Conservation (phyloP, 2,113 vertebrate species). For the Prietella phreatophila region DNA sequence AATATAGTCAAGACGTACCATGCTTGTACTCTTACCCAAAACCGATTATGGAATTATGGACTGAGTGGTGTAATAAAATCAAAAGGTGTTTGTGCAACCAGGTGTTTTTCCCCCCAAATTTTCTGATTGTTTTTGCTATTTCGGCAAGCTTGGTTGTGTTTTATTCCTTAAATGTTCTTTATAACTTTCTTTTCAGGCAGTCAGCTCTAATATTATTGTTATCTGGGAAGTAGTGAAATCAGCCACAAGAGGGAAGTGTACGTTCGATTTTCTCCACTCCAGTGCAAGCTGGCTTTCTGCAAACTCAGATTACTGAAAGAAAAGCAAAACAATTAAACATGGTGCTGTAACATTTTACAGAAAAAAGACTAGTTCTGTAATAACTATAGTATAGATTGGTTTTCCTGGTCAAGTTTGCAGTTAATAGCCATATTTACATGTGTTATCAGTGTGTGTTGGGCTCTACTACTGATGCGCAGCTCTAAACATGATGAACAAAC, state of each 20-base stretch:
- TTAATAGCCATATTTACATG: not conserved
- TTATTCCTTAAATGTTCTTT: not conserved
- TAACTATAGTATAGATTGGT: not conserved
- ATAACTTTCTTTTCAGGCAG: not conserved
- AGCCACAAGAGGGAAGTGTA: slow-evolving; percentile 29
- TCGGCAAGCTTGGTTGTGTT: not conserved
- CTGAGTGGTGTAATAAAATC: too few relatives aligned
- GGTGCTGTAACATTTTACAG: not conserved
- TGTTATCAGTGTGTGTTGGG: not conserved
- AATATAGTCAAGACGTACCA: too few relatives aligned
- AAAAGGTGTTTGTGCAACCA: too few relatives aligned
- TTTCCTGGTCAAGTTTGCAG: not conserved
- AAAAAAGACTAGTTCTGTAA: not conserved
- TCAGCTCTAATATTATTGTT: not conserved
- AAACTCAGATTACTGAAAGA: not conserved
- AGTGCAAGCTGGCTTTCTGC: not conserved
- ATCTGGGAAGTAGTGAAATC: not conserved
- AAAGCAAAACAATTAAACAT: not conserved
- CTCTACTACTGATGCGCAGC: not conserved
- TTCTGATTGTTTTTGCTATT: not conserved
- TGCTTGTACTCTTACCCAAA: too few relatives aligned
- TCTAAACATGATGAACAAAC: not conserved
- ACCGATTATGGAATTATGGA: too few relatives aligned
- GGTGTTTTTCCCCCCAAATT: too few relatives aligned
- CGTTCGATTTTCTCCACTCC: not conserved